Evolutionary conservation across 2,113 vertebrate genomes (phyloP), one percentile per base, ranked within the genome.

Genomic region (Nanger granti): DNA sequence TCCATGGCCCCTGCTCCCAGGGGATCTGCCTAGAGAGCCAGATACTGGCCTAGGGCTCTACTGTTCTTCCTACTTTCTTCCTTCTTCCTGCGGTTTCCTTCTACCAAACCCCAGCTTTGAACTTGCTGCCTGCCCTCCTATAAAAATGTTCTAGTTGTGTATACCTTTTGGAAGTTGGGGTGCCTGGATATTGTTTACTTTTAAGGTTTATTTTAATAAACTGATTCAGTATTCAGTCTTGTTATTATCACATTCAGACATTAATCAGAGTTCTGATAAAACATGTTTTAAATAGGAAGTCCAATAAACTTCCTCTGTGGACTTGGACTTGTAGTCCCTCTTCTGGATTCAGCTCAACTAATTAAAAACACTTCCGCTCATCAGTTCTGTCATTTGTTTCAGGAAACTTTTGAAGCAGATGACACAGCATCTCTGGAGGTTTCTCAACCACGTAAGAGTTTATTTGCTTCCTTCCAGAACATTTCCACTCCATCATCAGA

Each of bases 221-320:
- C 60, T 90, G 34, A 79, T 90, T 92, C 4, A 57, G 49, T n/a
- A 87, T 90, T 92, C 87, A 76, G 47, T 92, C n/a, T 31, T 88
- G 29, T 89, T 90, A 87, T 91, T 93, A 95, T 93, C 93, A 92
- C 87, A 97, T 87, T 95, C 89, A 96, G 93, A 94, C 87, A 96
- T 95, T 97, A 96, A 91, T 97, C 89, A 88, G 55, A 94, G 47
- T 94, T 91, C 89, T 92, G 92, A 97, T 86, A 95, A 97, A 95
- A 96, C 97, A 98, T 97, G 95, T 95, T 97, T 98, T 98, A 97
- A 96, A 98, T 98, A 93, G 90, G 89, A 97, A 97, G 55, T 97
- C 90, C 62, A 95, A 91, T 83, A 95, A 96, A 97, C 95, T 97
- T 98, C 93, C 97, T 97, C 89, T 96, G 89, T 66, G 93, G 89